Base-by-base conservation (phyloP, 2,113 vertebrate species). In the Siphamia tubifer region DNA sequence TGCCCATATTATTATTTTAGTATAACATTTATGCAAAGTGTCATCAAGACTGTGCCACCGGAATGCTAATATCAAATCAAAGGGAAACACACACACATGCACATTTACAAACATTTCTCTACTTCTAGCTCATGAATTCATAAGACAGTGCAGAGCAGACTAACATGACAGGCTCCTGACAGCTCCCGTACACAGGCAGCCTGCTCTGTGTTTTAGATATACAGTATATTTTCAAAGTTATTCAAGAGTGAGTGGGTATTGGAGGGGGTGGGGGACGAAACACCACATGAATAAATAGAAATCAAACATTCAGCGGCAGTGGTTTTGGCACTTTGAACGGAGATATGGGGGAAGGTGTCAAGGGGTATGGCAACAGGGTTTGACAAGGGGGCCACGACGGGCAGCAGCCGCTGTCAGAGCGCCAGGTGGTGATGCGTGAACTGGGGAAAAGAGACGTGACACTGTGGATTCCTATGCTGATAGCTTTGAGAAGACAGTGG, bases 381-480 rank as follows among this genome's bases (percentile, higher is more conserved):
- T 86, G 86, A 88, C 75, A 68, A 81, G 81, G 74, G 64, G 65
- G 68, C 77, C 52, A 52, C 11, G 54, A 81, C 13, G 80, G 86
- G 77, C 80, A 65, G 77, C 77, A 68, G 77, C 65, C 44, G 79
- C 87, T 92, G 89, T 90, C 87, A 91, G 82, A 75, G 70, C 56
- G 48, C 74, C 85, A 84, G 83, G 89, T 89, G 84, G 78, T 89
- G 90, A 91, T 90, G 89, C 86, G 57, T 90, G 86, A 90, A 89
- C 45, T 16, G 74, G 76, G 36, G 51, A 47, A n/a, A 36, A 75
- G 70, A 63, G 72, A 71, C 4, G 68, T 68, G 75, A 74, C 13
- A 42, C 21, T 17, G 17, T 45, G 54, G 57, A 67, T 34, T 69
- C 73, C 58, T 62, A 44, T 12, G 61, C 27, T 25, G 54, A 54